Base-by-base conservation (phyloP, 1,140 invertebrate species). In the Heliconius melpomene region DNA sequence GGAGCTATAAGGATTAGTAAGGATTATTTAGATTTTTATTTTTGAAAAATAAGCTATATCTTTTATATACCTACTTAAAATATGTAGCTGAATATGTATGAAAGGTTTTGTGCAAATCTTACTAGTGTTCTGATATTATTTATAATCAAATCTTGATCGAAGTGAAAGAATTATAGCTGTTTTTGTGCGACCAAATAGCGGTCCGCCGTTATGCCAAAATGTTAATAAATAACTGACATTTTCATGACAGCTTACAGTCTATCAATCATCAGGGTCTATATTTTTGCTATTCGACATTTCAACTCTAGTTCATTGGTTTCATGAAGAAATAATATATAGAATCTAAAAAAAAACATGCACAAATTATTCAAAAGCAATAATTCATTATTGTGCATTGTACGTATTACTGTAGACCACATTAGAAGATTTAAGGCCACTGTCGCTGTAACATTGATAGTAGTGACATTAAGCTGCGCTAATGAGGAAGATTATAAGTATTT, bases 151-250 rank as follows among this genome's bases (percentile, higher is more conserved):
- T 26, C 23, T 66, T 29, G 26, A 7, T 26, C 60, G 5, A 66
- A 26, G 8, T 29, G 60, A 66, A 66, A 66, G 60, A 66, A 66
- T 66, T 66, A 29, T 66, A 66, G 60, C 13, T 60, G n/a, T n/a
- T 60, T 60, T 60, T 26, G 57, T 26, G 57, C n/a, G 57, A 60
- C 57, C 23, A 8, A 26, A 23, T 60, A 60, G 9, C 57, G 23
- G 57, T 66, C 9, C 60, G 60, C 8, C 23, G 60, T 66, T 66
- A 29, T 7, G 23, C 60, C 26, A 66, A 57, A 66, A 66, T 16
- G 60, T 16, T 66, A 13, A 66, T 66, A 66, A 66, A 66, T 66
- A 66, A 66, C 60, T 66, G 60, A 11, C 23, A 66, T 66, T 29
- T 66, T 9, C 60, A 66, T 29, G 60, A 66, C 60, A 66, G 26